These are phyloP conservation scores for Bombyx mandarina DNA, from an alignment of 1,140 invertebrate species.

Conservation along the genomic window DNA sequence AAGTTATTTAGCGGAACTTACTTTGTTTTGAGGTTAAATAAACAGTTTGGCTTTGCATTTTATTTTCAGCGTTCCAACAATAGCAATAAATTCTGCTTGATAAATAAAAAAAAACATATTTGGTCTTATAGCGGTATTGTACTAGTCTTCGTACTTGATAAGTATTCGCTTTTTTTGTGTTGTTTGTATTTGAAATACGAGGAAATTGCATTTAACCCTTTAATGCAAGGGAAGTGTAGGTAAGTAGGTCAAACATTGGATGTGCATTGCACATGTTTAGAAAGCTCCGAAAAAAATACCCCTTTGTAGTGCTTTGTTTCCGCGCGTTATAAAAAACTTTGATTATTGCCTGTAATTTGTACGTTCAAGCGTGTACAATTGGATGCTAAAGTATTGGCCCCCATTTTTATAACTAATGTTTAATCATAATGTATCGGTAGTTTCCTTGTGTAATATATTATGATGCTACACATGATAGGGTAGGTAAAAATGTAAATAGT, in stretches of 20 bases:
- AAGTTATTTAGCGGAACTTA: too few relatives aligned
- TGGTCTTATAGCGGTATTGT: too few relatives aligned
- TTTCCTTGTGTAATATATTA: too few relatives aligned
- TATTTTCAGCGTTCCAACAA: too few relatives aligned
- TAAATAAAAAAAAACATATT: too few relatives aligned
- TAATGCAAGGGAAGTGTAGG: slow-evolving; percentile 63
- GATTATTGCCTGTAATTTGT: slow-evolving; percentile 68
- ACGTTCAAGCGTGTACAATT: slow-evolving; percentile 30
- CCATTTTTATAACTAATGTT: neutral
- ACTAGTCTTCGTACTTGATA: too few relatives aligned
- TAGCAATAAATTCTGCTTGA: too few relatives aligned
- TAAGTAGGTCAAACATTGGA: slow-evolving; percentile 63
- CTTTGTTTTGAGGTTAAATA: too few relatives aligned
- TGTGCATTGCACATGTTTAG: slow-evolving; percentile 67
- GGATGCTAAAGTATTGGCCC: slow-evolving; percentile 24
- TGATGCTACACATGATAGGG: too few relatives aligned
- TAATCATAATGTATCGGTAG: too few relatives aligned
- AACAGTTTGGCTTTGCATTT: too few relatives aligned
- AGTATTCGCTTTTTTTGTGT: slow-evolving; percentile 1
- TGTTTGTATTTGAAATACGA: slow-evolving; percentile 30
- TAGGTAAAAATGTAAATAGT: too few relatives aligned
- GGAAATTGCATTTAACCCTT: slow-evolving; percentile 61
- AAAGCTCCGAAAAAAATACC: slow-evolving; percentile 62
- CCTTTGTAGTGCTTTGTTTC: slow-evolving; percentile 56
- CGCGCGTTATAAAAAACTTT: slow-evolving; percentile 44